Conservation (phyloP, 2,888 invertebrate species). For the Sipha maydis region DNA sequence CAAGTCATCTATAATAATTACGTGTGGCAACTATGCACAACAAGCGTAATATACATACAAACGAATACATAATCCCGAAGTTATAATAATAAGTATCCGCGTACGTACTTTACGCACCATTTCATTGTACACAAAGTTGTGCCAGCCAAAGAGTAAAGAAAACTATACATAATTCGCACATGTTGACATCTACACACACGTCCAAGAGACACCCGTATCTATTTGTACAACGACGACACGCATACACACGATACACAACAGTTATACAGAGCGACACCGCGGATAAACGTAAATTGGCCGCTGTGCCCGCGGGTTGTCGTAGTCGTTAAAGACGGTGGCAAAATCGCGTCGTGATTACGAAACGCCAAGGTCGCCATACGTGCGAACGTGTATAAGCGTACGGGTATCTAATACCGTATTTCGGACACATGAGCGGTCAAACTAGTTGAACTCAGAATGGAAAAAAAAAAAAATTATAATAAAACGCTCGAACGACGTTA, state of each 20-base stretch:
- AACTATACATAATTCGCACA: background rate
- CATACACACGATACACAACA: background rate
- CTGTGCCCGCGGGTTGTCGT: background rate
- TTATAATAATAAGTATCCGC: background rate
- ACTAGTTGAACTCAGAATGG: background rate
- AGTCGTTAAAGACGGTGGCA: background rate
- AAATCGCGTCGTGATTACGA: background rate
- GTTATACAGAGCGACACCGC: background rate
- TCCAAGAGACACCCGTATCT: background rate
- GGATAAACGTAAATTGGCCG: conserved; percentile 9
- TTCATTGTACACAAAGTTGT: background rate
- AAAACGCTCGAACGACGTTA: background rate
- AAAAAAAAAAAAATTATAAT: background rate
- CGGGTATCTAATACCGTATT: background rate
- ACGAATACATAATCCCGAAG: background rate
- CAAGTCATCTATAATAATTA: conserved; percentile 49
- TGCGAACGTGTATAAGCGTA: background rate
- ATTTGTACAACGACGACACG: too few species aligned
- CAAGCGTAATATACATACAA: background rate
- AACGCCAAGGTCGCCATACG: background rate
- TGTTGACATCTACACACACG: background rate
- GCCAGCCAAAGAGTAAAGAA: background rate
- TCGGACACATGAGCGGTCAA: background rate
- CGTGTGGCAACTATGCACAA: background rate
- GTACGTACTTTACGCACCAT: background rate